Base-by-base conservation (phyloP, 2,888 invertebrate species). In the Antheraea assamensis region DNA sequence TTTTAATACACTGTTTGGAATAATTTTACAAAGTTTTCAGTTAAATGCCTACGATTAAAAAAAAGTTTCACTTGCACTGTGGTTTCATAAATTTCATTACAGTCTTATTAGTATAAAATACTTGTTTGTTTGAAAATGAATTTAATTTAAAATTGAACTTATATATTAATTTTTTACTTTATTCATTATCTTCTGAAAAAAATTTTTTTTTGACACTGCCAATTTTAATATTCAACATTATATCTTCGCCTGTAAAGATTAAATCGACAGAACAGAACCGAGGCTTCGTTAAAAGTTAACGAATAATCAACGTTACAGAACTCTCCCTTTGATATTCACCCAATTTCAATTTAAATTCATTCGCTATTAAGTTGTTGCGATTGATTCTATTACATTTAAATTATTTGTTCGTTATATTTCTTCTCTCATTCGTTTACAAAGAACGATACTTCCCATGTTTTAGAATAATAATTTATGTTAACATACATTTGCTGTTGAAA, bases 271-370 rank as follows among this genome's bases (percentile, higher is more conserved):
- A 64, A 7, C 27, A 49, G 17, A 35, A 17, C 3, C 42, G 31
- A 55, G 42, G 35, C n/a, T 70, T 70, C 73, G 73, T 73, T 73
- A 73, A 70, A 73, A 73, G 58, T 73, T 73, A 30, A 27, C 55
- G 58, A 61, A 55, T 70, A 70, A 58, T 19, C 70, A 58, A 15
- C 55, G 73, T 73, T 73, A 73, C 73, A 70, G 61, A 71, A 71
- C 61, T 27, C 21, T 66, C 68, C 27, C 73, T 70, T 70, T 73
- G 70, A 70, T 73, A 73, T 70, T 70, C 42, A 42, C 58, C 74
- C 70, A 66, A 71, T 74, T 71, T 74, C 70, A 71, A 71, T 66
- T 73, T 71, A 71, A 71, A 73, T 71, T 74, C 66, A 71, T 74
- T 72, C 71, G 35, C 71, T 47, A 70, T 72, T 75, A 73, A 72